Base-by-base conservation (phyloP, 2,113 vertebrate species). In the Forbesichthys papilliferus region DNA sequence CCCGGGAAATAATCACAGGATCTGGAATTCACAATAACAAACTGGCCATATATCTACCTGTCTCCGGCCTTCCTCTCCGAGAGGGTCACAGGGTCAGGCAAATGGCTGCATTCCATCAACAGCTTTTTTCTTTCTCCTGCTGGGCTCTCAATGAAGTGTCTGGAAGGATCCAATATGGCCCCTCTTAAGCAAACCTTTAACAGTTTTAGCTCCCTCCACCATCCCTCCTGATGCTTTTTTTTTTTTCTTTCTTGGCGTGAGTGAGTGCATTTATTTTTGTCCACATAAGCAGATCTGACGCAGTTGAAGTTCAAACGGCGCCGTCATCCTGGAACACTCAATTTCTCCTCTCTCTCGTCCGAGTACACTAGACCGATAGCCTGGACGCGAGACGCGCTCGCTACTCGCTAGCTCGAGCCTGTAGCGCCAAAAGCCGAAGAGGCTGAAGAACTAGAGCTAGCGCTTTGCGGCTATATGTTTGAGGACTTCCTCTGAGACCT, bases 21-120 rank as follows among this genome's bases (percentile, higher is more conserved):
- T 96, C 95, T 98, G 94, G 92, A 96, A 96, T 96, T 95, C 93
- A 93, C 93, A 98, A 96, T 95, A 98, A 98, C 96, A 98, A 96
- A 95, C 92, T 92, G 90, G 91, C 93, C 93, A 99, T 99, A 97
- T 96, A 98, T 99, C 96, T 98, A 95, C 94, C 94, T 98, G 97
- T 98, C 97, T 98, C 92, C 81, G 8, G 87, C 90, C 92, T 98
- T 99, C 96, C 96, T 96, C 93, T 89, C 84, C 75, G 87, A 89
- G 94, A 94, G 91, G 90, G 89, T 94, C 94, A 93, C 86, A 92
- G 93, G 95, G 96, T 96, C 94, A 96, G 81, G 79, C 90, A 91
- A 93, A 96, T 95, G 94, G 91, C 92, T 90, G 91, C 91, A 94
- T 95, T 95, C 93, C 93, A 94, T 93, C 88, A 90, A 84, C 88